Conservation (phyloP, 2,797 vertebrate genomes). For the Gila robusta region DNA sequence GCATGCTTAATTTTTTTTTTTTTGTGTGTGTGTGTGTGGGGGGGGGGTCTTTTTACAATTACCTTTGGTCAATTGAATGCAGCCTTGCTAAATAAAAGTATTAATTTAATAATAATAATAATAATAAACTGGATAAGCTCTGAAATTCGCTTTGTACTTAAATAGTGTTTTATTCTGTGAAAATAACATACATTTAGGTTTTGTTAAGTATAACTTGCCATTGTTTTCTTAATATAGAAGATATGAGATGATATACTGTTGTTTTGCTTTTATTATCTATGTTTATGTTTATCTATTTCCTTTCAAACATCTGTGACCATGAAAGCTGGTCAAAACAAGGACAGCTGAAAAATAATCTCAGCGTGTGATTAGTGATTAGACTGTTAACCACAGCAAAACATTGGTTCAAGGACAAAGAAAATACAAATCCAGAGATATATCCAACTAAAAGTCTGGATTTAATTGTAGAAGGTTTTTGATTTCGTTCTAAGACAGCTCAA, state of each 20-base stretch:
- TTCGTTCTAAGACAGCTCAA: background rate
- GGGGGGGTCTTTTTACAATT: too few relatives aligned
- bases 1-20: background rate
- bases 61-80: too few relatives aligned
- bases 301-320: background rate
- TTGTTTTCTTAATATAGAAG: background rate
- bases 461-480: background rate
- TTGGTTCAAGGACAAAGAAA: background rate
- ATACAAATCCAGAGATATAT: background rate
- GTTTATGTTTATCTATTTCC: background rate
- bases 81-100: background rate
- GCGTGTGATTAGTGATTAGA: background rate
- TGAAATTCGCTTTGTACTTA: background rate
- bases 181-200: background rate
- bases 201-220: background rate
- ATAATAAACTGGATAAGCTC: background rate
- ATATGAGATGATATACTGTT: background rate
- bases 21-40: too few relatives aligned
- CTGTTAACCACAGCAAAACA: background rate
- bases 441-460: background rate
- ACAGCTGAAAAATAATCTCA: background rate
- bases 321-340: slow-evolving; percentile 14
- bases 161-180: background rate
- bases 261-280: slow-evolving; percentile 1
- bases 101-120: background rate